Evolutionary conservation across 1,140 invertebrate genomes (phyloP).

Genomic region (Drosophila willistoni): DNA sequence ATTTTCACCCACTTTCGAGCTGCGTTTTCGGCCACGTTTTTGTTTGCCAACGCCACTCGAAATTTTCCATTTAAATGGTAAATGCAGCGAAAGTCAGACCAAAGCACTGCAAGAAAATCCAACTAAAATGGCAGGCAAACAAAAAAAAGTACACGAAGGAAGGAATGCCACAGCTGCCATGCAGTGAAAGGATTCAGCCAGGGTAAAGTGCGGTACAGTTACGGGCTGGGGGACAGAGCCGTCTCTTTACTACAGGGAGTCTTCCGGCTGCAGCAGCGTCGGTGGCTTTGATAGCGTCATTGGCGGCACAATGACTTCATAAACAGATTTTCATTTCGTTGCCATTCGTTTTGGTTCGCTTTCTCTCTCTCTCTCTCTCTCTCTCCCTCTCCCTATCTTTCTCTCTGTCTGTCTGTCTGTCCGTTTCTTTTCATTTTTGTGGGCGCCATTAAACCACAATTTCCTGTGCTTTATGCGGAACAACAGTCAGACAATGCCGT

Average conservation of each 20-base stretch:
- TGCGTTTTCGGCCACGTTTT: slow-evolving; percentile 63
- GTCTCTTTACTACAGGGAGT: slow-evolving; percentile 7
- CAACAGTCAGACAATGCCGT: slow-evolving; percentile 23
- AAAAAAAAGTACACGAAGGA: slow-evolving; percentile 20
- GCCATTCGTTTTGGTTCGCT: slow-evolving; percentile 8
- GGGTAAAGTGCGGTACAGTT: neutral
- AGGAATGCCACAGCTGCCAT: slow-evolving; percentile 31
- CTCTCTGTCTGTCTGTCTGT: slow-evolving; percentile 4
- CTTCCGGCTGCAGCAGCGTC: slow-evolving; percentile 34
- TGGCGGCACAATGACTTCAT: slow-evolving; percentile 74
- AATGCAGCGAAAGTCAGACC: slow-evolving; percentile 41
- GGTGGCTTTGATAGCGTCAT: slow-evolving; percentile 53
- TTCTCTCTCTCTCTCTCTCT: neutral
- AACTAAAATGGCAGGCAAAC: slow-evolving; percentile 9
- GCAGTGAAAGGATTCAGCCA: slow-evolving; percentile 2
- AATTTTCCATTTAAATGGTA: slow-evolving; percentile 73
- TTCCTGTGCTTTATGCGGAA: slow-evolving; percentile 62
- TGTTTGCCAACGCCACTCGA: slow-evolving; percentile 71
- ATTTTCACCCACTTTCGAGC: slow-evolving; percentile 70
- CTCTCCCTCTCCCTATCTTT: neutral
- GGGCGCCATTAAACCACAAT: slow-evolving; percentile 62
- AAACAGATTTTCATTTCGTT: slow-evolving; percentile 74
- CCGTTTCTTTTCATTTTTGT: slow-evolving; percentile 21
- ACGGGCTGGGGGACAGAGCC: neutral
- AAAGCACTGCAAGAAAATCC: slow-evolving; percentile 33